Base-by-base conservation (phyloP, 2,888 invertebrate species). In the Drosophila maculinotata region DNA sequence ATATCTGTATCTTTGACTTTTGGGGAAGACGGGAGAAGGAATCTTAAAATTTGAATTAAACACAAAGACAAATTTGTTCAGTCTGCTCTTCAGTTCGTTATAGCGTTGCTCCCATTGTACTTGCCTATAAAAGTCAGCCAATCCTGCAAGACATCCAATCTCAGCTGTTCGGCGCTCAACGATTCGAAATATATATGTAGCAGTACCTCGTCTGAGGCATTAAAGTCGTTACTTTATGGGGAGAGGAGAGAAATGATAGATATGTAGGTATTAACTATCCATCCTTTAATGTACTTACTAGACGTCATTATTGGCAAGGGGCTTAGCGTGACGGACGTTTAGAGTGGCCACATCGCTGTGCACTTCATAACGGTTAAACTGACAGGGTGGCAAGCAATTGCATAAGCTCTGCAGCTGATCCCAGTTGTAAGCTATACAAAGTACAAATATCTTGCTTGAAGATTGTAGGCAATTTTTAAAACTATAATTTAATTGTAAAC, bases 61-160 rank as follows among this genome's bases (percentile, higher is more conserved):
- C n/a, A n/a, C n/a, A n/a, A n/a, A n/a, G n/a, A n/a, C n/a, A 17
- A 20, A 3, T 12, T 20, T 9, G 8, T n/a, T 36, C 9, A 10
- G 9, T 3, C 9, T 23, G 20, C 2, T 12, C 9, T n/a, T 12
- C 2, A 41, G 64, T 52, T 26, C 35, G 1, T 33, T 58, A 10
- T 25, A 52, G 7, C 10, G 2, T 14, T 6, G 23, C 12, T 26
- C n/a, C n/a, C n/a, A 28, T 28, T 39, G 17, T 35, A 69, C 69
- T 72, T 90, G 94, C 95, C 95, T 62, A 95, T 92, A 76, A 94
- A 91, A 77, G 94, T 94, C 80, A 94, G 93, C 95, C 95, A 95
- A 80, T 93, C 94, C 72, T 94, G 93, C 84, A 93, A 93, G 51
- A 94, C 93, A 88, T 94, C 94, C 26, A 94, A 93, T 36, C 94